Evolutionary conservation across 1,140 invertebrate species (phyloP).

Genomic region (Meloidogyne hapla): DNA sequence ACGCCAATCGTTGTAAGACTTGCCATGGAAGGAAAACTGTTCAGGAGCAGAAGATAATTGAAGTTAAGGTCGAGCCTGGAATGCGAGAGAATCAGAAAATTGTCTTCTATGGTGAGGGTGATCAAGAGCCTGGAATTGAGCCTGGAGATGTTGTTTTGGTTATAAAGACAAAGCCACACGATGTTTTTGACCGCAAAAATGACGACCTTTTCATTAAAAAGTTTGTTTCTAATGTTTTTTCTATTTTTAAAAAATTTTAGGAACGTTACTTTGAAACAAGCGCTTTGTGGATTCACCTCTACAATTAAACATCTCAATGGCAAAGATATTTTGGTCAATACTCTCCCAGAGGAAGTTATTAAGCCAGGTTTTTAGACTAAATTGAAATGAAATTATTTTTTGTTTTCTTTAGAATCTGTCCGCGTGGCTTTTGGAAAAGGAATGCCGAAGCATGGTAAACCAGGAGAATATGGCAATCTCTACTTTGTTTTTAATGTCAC

Average conservation of each 20-base stretch:
- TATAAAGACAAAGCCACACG: constrained; percentile 67
- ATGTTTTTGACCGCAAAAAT: constrained; percentile 65
- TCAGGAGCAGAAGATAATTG: constrained; percentile 69
- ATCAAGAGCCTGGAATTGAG: constrained; percentile 68
- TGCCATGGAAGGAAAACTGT: constrained; percentile 72
- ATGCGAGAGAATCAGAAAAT: constrained; percentile 68
- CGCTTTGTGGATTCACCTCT: constrained; percentile 69
- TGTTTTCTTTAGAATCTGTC: constrained; percentile 63
- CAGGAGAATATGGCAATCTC: constrained; percentile 80
- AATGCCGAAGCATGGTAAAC: constrained; percentile 66
- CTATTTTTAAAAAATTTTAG: constrained; percentile 59
- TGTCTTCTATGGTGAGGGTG: constrained; percentile 67
- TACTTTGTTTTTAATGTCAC: constrained; percentile 81
- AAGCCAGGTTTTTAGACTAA: constrained; percentile 67
- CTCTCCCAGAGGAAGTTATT: constrained; percentile 75
- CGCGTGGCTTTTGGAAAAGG: constrained; percentile 68
- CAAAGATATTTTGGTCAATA: constrained; percentile 74
- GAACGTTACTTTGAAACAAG: constrained; percentile 67
- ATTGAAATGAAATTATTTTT: not conserved
- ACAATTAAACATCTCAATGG: constrained; percentile 79
- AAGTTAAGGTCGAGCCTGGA: constrained; percentile 70
- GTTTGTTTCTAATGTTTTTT: constrained; percentile 27
- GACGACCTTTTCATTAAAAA: constrained; percentile 66
- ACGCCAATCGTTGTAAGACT: constrained; percentile 75
- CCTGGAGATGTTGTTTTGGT: constrained; percentile 69